These are phyloP conservation scores for Uropetala carovei DNA, from an alignment of 2,888 invertebrate species.

Conservation along the genomic window DNA sequence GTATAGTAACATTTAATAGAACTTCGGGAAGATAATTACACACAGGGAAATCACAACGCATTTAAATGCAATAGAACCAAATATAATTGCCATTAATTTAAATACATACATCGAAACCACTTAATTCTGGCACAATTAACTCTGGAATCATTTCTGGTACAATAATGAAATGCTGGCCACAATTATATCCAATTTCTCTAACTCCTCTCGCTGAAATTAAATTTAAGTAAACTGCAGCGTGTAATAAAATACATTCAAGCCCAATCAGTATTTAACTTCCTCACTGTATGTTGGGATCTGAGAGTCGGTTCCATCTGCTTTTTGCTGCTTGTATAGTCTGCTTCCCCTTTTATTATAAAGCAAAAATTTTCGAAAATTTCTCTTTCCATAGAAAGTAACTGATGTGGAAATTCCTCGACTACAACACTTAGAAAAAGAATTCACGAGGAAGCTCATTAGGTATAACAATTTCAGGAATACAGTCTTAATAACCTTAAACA, in stretches of 20 bases:
- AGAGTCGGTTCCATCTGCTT: conserved; percentile 78
- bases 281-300: conserved; percentile 83
- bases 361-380: conserved; percentile 89
- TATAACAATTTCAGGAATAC: no score
- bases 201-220: conserved; percentile 81
- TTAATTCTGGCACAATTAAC: conserved; percentile 93
- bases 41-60: no score
- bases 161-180: conserved; percentile 78
- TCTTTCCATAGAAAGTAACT: conserved; percentile 80
- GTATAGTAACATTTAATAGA: no score
- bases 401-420: conserved; percentile 78
- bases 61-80: no score
- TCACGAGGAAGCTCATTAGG: conserved; percentile 11
- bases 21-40: no score
- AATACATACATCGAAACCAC: conserved; percentile 81
- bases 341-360: conserved; percentile 87
- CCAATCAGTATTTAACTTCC: conserved; percentile 69
- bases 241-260: conserved; percentile 38
- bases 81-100: not conserved
- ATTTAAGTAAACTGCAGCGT: conserved; percentile 42
- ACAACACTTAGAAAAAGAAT: conserved; percentile 72
- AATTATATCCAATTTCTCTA: conserved; percentile 79
- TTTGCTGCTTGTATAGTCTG: conserved; percentile 80
- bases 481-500: no score
- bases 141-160: conserved; percentile 95